Percentiles rank a stretch among this genome's conserved stretches.
These are phyloP conservation scores for Crax fasciolata DNA, from an alignment of 2,797 vertebrate genomes.

Conservation along the genomic window DNA sequence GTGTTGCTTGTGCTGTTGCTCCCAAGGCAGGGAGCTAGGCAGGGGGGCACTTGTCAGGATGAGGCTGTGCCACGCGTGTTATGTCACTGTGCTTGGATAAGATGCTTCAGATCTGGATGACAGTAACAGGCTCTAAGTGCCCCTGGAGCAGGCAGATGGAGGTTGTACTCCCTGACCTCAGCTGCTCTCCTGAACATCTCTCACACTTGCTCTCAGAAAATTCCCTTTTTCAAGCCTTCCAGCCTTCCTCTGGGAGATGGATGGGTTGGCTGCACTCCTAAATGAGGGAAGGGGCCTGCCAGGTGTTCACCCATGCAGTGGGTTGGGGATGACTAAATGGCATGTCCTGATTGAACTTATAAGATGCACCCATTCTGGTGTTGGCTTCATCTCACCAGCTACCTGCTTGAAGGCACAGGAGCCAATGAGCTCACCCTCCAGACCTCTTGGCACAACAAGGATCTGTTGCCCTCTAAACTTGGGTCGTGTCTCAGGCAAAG, in stretches of 20 bases:
- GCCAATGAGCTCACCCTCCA: background rate
- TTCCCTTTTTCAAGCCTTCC: background rate
- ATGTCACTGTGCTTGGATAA: conserved; percentile 28
- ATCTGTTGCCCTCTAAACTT: background rate
- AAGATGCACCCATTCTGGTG: background rate
- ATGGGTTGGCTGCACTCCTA: background rate
- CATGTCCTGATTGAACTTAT: background rate
- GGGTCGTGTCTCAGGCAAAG: background rate
- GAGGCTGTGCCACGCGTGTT: background rate
- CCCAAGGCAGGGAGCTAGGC: conserved; percentile 7
- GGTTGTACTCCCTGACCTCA: background rate
- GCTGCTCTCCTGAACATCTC: background rate
- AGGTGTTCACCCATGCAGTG: background rate
- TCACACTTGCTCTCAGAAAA: background rate
- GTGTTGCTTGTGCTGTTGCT: background rate
- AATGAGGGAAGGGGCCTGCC: background rate
- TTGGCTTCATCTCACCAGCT: background rate
- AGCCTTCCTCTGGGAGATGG: background rate
- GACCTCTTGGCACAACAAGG: background rate
- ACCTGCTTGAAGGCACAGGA: background rate
- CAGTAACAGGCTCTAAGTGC: background rate
- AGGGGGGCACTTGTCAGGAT: background rate
- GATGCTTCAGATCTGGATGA: background rate
- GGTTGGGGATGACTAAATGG: background rate
- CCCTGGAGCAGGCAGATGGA: background rate